phyloP scores from a whole-genome alignment of 2,113 vertebrate genomes.

The Podarcis cretensis region DNA sequence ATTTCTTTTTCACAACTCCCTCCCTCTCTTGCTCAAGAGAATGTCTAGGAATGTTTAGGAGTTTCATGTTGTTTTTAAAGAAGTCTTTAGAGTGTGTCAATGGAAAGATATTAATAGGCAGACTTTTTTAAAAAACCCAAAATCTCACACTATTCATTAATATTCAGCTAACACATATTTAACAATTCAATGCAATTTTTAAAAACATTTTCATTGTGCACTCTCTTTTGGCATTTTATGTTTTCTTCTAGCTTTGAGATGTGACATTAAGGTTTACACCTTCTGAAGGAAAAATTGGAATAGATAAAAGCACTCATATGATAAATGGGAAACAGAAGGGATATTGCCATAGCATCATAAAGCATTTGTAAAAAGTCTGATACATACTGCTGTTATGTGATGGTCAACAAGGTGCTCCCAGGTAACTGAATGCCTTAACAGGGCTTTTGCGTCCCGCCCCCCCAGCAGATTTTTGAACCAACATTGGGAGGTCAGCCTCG shows the following conservation, averaged over 20 bases:
- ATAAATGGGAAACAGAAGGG: conserved; percentile 35
- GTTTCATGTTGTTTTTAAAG: background rate
- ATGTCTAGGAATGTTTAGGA: background rate
- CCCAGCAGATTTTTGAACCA: background rate
- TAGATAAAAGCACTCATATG: background rate
- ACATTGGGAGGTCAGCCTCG: background rate
- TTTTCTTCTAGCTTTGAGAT: conserved; percentile 14
- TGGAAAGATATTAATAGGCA: background rate
- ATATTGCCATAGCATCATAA: background rate
- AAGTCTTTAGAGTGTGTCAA: background rate
- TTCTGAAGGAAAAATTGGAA: conserved; percentile 30
- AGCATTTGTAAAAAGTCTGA: background rate
- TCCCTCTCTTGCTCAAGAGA: background rate
- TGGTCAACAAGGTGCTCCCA: background rate
- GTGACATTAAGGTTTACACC: conserved; percentile 33
- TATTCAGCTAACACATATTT: conserved; percentile 27
- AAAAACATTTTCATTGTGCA: background rate
- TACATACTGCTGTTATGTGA: background rate
- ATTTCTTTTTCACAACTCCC: background rate
- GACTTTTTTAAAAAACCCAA: background rate
- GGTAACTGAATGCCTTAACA: no score
- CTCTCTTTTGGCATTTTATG: background rate
- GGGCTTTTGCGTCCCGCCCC: no score
- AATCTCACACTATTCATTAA: conserved; percentile 29
- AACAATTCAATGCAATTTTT: background rate